phyloP scores from a whole-genome alignment of 2,797 vertebrate species.

The Anomalospiza imberbis region DNA sequence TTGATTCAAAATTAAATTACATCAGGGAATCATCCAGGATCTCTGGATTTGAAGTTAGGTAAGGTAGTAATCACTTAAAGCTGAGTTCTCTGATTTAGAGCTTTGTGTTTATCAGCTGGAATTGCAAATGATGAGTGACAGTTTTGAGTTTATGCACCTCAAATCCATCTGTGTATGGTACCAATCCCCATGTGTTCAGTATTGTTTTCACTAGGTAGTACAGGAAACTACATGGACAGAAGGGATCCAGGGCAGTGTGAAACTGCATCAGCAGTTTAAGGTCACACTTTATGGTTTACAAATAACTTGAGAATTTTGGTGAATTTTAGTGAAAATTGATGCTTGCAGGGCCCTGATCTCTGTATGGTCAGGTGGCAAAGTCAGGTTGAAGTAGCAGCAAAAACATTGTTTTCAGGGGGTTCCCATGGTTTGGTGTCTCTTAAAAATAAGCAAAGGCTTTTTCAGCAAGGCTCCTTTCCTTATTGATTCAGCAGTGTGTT shows the following conservation, averaged over 20 bases:
- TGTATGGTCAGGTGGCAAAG: not conserved
- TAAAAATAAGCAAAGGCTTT: not conserved
- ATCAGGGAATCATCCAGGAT: not conserved
- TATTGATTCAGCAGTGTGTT: not conserved
- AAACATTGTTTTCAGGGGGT: not conserved
- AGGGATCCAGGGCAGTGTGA: not conserved
- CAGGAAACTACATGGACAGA: not conserved
- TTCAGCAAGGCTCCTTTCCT: not conserved
- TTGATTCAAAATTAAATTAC: not conserved
- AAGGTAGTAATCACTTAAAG: not conserved
- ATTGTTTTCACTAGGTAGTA: not conserved
- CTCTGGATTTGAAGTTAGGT: not conserved
- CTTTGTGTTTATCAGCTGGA: not conserved
- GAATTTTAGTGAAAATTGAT: not conserved
- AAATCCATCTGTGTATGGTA: rapidly evolving
- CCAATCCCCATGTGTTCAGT: not conserved
- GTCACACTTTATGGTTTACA: not conserved
- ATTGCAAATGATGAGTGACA: not conserved
- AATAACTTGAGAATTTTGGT: not conserved
- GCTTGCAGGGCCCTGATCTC: not conserved
- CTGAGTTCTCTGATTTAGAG: not conserved
- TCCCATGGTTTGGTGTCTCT: not conserved
- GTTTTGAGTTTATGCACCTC: not conserved
- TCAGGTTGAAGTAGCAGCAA: not conserved
- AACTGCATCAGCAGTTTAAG: not conserved